Evolutionary conservation across 1,140 invertebrate species (phyloP), one percentile per base, ranked within the genome.

Genomic region (Leguminivora glycinivorella): DNA sequence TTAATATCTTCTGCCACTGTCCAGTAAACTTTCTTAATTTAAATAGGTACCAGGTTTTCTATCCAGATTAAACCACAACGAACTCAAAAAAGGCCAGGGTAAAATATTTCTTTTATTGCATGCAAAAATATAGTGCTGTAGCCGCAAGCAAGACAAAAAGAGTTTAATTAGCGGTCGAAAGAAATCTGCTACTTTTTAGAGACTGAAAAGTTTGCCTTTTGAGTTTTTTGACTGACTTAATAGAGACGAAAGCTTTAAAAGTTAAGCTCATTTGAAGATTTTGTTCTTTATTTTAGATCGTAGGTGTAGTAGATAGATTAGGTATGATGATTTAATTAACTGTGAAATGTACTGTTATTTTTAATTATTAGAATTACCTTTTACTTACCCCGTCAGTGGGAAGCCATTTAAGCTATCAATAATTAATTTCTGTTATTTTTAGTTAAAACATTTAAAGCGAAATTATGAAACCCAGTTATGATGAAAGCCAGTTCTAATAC

Each of bases 191-290:
- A 87, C 85, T 85, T 83, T 83, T 76, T 76, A 73, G 75, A 80
- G 83, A 84, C 82, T 78, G 79, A 81, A 84, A 87, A 89, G 81
- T 84, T 87, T 29, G 52, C 24, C 81, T 79, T 82, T 81, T 82
- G 76, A 87, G 79, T 84, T 85, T 80, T 77, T 74, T 75, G 75
- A 89, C 81, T 78, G 84, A 88, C 87, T 89, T 85, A 87, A 87
- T 87, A 83, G 82, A 85, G 83, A 87, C 81, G 83, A 84, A 86
- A 83, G 72, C 83, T 72, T 74, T 73, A 79, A 79, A 71, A 79
- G 79, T 83, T 83, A 71, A 78, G 81, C 76, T 86, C 79, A 73
- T 67, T 52, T 22, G 4, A 17, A 52, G 17, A 19, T 52, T 0
- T 3, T 52, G 14, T 19, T 52, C 47, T 52, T 52, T 52, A 7